A percentile compares a stretch with the other conserved stretches of the same genome.
Conservation (phyloP, 1,140 invertebrate genomes). For the Arion vulgaris region DNA sequence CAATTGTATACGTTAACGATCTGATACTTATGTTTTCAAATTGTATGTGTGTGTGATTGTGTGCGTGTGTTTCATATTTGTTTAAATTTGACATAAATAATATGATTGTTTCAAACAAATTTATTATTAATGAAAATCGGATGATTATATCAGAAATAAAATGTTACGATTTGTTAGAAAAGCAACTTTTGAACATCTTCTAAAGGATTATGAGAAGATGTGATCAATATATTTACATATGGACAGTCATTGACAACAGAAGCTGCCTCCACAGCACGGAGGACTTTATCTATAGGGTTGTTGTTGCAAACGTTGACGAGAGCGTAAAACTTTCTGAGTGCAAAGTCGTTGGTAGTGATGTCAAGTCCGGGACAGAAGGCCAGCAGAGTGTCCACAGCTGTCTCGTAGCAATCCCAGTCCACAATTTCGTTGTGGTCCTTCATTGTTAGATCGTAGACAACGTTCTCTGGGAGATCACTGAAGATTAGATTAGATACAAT, state of each 20-base stretch:
- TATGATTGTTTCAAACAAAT: too few relatives aligned
- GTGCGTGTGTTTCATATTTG: too few relatives aligned
- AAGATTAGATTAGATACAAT: not conserved
- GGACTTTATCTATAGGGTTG: slow-evolving; percentile 31
- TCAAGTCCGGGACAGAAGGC: slow-evolving; percentile 13
- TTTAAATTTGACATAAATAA: too few relatives aligned
- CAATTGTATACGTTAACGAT: too few relatives aligned
- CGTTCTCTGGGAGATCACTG: slow-evolving; percentile 20
- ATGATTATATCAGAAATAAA: too few relatives aligned
- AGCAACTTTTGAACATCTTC: too few relatives aligned
- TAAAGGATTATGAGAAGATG: too few relatives aligned
- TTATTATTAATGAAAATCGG: too few relatives aligned
- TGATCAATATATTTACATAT: too few relatives aligned
- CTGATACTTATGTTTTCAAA: too few relatives aligned
- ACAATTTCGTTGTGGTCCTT: slow-evolving; percentile 2
- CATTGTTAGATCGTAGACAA: not conserved
- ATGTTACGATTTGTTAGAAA: too few relatives aligned
- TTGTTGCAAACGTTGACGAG: slow-evolving; percentile 74
- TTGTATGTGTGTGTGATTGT: too few relatives aligned
- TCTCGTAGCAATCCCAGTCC: slow-evolving; percentile 32
- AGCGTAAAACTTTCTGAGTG: slow-evolving; percentile 72
- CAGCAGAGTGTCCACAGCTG: slow-evolving; percentile 17
- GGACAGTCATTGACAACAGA: slow-evolving; percentile 48
- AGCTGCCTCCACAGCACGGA: slow-evolving; percentile 45
- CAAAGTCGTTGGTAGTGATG: slow-evolving; percentile 70